Evolutionary conservation across 1,140 invertebrate genomes (phyloP).

Genomic region (Temnothorax curvispinosus): DNA sequence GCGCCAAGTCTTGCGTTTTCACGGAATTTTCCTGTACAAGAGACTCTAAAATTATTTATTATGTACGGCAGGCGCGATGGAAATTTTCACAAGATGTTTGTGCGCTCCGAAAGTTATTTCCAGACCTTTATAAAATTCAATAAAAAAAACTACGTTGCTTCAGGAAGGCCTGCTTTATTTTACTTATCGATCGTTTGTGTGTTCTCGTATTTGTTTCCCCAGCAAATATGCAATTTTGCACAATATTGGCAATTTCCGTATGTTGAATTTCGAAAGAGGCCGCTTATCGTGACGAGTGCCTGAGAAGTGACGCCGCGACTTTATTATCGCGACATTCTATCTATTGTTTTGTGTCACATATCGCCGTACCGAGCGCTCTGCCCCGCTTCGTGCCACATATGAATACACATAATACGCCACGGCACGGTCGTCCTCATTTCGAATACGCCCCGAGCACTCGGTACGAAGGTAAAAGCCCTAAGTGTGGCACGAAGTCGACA

Average conservation of each 20-base stretch:
- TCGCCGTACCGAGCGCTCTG: slow-evolving; percentile 15
- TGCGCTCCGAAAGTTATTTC: neutral
- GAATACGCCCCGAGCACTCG: slow-evolving; percentile 48
- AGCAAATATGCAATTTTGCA: neutral
- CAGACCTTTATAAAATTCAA: neutral
- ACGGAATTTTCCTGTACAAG: neutral
- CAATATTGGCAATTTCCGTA: neutral
- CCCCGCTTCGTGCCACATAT: slow-evolving; percentile 53
- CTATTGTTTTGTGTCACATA: slow-evolving; percentile 38
- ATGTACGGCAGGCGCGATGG: neutral
- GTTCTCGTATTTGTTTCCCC: neutral
- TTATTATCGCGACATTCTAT: slow-evolving; percentile 33
- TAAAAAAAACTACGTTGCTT: neutral
- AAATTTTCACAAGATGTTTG: neutral
- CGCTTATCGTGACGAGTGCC: neutral
- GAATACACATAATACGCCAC: slow-evolving; percentile 71
- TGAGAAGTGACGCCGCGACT: neutral
- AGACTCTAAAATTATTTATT: slow-evolving; percentile 22
- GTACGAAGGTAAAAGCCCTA: slow-evolving; percentile 61
- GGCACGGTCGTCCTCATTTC: slow-evolving; percentile 71
- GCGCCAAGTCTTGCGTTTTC: slow-evolving; percentile 2
- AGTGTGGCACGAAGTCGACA: slow-evolving; percentile 52
- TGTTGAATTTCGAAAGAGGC: neutral
- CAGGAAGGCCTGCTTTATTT: neutral
- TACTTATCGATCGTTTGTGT: neutral